Evolutionary conservation across 2,797 vertebrate species (phyloP), one percentile per base, ranked within the genome.

Genomic region (Novumbra hubbsi): DNA sequence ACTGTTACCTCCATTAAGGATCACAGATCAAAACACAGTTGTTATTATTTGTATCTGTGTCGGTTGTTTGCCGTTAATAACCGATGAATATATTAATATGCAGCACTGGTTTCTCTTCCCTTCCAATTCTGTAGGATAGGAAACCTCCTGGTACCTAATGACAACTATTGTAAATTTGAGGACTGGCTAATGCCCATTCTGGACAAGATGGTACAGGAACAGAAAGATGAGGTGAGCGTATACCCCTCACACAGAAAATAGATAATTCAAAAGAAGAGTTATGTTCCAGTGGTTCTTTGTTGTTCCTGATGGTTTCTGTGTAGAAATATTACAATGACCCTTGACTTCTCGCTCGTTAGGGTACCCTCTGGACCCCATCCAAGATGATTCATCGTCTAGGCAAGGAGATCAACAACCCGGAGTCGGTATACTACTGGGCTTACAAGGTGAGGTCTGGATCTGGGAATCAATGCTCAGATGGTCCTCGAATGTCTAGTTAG

Each of bases 91-190:
- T 41, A 41, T 41, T 41, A 32, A 32, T 41, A 2, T 41, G 9
- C 41, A 41, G 32, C 30, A 8, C 24, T 34, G 49, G 28, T 73
- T 21, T 50, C 9, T 71, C 32, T 45, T 7, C 38, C n/a, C 12
- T 7, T 19, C 52, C 12, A 27, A 5, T 12, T 71, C 63, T 30
- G n/a, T 52, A 98, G 97, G 87, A 98, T 96, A 4, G 97, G 97
- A 38, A 98, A 98, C 83, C 92, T 98, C 21, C 82, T 98, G 86
- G 96, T 98, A 49, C 97, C 97, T 48, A 98, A 98, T 32, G 91
- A 96, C 65, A 98, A 98, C 85, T 98, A 98, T 88, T 98, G 97
- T 90, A 95, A 96, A 80, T 98, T 98, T 81, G 97, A 98, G 84
- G 95, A 98, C 83, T 98, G 97, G 97, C 71, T 98, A 76, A 96